Base-by-base conservation (phyloP, 2,888 invertebrate species). In the Cryptus viduatorius region DNA sequence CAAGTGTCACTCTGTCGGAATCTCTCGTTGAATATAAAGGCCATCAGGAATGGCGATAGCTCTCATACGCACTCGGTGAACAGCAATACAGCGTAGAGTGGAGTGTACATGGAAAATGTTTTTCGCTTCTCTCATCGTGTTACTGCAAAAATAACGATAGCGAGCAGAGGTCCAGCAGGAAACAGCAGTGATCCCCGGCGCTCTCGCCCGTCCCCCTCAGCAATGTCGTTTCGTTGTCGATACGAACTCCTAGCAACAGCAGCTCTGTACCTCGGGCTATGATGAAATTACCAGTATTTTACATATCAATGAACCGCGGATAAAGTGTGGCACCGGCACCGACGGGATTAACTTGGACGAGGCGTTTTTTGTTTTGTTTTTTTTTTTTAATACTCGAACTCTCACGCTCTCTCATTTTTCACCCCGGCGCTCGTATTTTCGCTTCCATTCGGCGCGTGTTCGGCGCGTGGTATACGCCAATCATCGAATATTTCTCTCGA, bases 91-190 rank as follows among this genome's bases (percentile, higher is more conserved):
- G n/a, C 68, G 4, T n/a, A 12, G 4, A 2, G 29, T 14, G 37
- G 29, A 16, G 48, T 37, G 37, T 61, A 48, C 61, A 81, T 68
- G 69, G 67, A 61, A 73, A 75, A 69, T 59, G 37, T 59, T 81
- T 48, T 75, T 75, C 44, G n/a, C 42, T 59, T 68, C 48, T 53
- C 46, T 56, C 12, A 37, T 42, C 68, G 68, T 5, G 73, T 19
- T 61, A 37, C 73, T 67, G 68, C 29, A 48, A 75, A 59, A 80
- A 80, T 68, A 75, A 14, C 73, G 73, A 80, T 80, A 75, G 59
- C 48, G 29, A 29, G 14, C 37, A 19, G 31, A 10, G 71, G 4
- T 24, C 56, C 56, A 19, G 19, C 10, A 76, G 56, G 67, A 75
- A 31, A 68, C 48, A 56, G 24, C 68, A 59, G 5, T 44, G 53